phyloP scores from a whole-genome alignment of 2,113 vertebrate species.

The Noturus placidus region DNA sequence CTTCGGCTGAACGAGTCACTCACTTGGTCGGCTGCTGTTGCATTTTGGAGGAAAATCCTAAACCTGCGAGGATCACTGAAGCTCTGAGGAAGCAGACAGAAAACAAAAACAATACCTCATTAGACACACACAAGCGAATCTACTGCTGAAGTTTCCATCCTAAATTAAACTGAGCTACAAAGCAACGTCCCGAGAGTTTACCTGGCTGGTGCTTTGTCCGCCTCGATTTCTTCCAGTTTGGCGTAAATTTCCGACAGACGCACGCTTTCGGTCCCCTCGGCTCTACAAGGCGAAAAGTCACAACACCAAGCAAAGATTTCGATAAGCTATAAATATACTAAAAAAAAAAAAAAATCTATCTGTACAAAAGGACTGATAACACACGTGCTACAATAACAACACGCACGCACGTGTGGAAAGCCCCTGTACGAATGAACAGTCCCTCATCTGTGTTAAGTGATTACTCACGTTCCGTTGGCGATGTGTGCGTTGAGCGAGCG shows the following conservation, averaged over 20 bases:
- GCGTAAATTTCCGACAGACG: slow-evolving; percentile 87
- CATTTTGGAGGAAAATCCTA: slow-evolving; percentile 92
- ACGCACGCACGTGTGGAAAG: too few relatives aligned
- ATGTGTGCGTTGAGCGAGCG: slow-evolving; percentile 79
- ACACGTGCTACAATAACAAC: too few relatives aligned
- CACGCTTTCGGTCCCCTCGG: slow-evolving; percentile 81
- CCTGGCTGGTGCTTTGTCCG: slow-evolving; percentile 96
- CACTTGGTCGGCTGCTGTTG: slow-evolving; percentile 93
- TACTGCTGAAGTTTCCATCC: too few relatives aligned
- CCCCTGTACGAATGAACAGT: not conserved
- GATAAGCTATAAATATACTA: too few relatives aligned
- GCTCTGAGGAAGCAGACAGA: slow-evolving; percentile 75
- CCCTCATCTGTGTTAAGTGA: too few relatives aligned
- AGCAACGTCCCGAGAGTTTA: slow-evolving; percentile 57
- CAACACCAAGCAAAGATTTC: not conserved
- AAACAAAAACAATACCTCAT: not conserved
- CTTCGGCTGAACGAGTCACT: slow-evolving; percentile 57
- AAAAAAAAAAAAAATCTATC: too few relatives aligned
- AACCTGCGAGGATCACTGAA: slow-evolving; percentile 91
- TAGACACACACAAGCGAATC: not conserved
- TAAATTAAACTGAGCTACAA: not conserved
- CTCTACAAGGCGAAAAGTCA: slow-evolving; percentile 65
- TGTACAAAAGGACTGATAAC: too few relatives aligned
- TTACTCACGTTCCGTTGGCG: slow-evolving; percentile 81
- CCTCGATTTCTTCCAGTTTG: slow-evolving; percentile 94